phyloP scores from a whole-genome alignment of 2,888 invertebrate genomes.

The Pammene fasciana region DNA sequence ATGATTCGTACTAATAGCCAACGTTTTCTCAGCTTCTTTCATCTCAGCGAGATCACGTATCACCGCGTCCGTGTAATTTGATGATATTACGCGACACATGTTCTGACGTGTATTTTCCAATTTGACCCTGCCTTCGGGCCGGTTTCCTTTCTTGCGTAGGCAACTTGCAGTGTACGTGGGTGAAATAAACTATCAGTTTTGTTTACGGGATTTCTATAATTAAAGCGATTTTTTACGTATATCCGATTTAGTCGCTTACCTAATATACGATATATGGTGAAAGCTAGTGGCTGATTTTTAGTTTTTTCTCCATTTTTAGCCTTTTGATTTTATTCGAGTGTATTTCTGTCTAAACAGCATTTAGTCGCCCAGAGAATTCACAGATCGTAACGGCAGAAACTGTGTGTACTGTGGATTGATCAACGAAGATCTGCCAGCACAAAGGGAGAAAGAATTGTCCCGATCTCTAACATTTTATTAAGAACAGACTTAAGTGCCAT shows the following conservation, averaged over 20 bases:
- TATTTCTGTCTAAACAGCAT: no score
- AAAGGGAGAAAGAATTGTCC: conserved; percentile 63
- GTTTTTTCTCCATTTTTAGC: no score
- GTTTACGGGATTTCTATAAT: neutral
- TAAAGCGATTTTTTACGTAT: no score
- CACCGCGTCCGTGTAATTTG: conserved; percentile 68
- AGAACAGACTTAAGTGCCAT: conserved; percentile 1
- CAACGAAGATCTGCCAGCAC: conserved; percentile 54
- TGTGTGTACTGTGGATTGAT: conserved; percentile 47
- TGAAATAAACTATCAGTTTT: neutral
- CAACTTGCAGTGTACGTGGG: conserved; percentile 41
- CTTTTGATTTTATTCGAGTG: no score
- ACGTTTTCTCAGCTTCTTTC: conserved; percentile 50
- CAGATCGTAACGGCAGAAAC: conserved; percentile 27
- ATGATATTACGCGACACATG: conserved; percentile 73
- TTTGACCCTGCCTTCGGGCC: conserved; percentile 51
- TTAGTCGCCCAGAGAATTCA: no score
- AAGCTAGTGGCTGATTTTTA: no score
- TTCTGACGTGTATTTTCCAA: conserved; percentile 66
- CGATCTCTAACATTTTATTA: conserved; percentile 32
- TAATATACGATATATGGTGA: no score
- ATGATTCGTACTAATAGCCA: conserved; percentile 44
- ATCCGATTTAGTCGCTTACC: no score
- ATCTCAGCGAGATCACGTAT: conserved; percentile 65
- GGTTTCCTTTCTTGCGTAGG: conserved; percentile 41